Percentiles rank a stretch among this genome's conserved stretches.
These are phyloP conservation scores for Cottoperca gobio DNA, from an alignment of 2,797 vertebrate genomes.

Conservation along the genomic window DNA sequence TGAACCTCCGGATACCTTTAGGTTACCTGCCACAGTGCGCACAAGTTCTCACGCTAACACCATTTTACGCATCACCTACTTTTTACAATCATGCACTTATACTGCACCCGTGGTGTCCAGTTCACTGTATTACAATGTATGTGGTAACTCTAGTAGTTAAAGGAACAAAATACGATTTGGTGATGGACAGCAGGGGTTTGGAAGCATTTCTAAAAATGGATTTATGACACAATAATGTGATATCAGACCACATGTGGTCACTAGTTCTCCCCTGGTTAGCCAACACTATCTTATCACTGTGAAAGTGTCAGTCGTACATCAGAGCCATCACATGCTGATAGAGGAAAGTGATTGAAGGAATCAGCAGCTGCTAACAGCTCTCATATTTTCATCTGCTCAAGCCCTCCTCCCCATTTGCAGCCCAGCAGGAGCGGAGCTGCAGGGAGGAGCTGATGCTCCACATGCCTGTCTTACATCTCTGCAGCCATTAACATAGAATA, in stretches of 20 bases:
- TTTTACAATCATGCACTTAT: constrained; percentile 36
- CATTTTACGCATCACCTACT: constrained; percentile 40
- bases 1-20: background rate
- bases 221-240: background rate
- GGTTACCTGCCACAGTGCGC: constrained; percentile 38
- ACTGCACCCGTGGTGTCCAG: background rate
- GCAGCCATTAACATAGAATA: background rate
- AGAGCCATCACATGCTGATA: constrained; percentile 57
- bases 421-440: constrained; percentile 69
- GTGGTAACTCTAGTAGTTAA: background rate
- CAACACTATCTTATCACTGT: constrained; percentile 30
- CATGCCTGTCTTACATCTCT: too few species aligned
- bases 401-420: constrained; percentile 67
- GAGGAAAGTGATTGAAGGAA: constrained; percentile 42
- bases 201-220: too few species aligned
- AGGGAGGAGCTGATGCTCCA: background rate
- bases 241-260: background rate
- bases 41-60: constrained; percentile 21
- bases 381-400: constrained; percentile 51
- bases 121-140: background rate
- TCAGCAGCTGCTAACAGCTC: constrained; percentile 64
- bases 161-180: background rate
- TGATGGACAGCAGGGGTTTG: too few species aligned
- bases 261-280: background rate
- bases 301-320: constrained; percentile 43